Evolutionary conservation across 2,797 vertebrate species (phyloP), one percentile per base, ranked within the genome.

Genomic region (Pseudomugil tenellus): DNA sequence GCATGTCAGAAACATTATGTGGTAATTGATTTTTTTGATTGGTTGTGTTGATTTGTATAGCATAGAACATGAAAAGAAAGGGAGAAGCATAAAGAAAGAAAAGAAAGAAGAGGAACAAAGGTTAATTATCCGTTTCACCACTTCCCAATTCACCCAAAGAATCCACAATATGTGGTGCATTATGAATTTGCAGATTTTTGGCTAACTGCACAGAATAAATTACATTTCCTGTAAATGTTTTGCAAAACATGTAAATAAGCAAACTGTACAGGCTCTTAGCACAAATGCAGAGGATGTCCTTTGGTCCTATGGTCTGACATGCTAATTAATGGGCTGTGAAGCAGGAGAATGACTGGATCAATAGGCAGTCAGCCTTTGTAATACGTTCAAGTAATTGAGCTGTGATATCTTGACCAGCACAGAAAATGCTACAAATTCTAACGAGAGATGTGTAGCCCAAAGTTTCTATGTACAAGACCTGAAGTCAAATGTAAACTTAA

Each of bases 101-200:
- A 79, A 26, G 63, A 57, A 77, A 59, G 90, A 14, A 87, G 10
- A 46, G 88, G 92, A 93, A 90, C 92, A 91, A 94, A 93, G 87
- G 91, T 96, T 95, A 96, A 96, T 96, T 92, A 93, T 93, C 91
- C 90, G 92, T 91, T 95, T 94, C 92, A 95, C 87, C 84, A 93
- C 91, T 91, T 91, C 49, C 51, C 58, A 58, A 21, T 59, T 74
- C 11, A 68, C 31, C 55, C 55, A 60, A 0, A 77, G 67, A 70
- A 32, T 21, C 41, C 70, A 70, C 26, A 66, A 54, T 17, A n/a
- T 68, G 53, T 56, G 2, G 53, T 60, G 68, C 67, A 4, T 60
- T 26, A 39, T n/a, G 11, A 41, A 25, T 19, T 28, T 28, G 2
- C 3, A 39, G 3, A 17, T 7, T 49, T 46, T n/a, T 59, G 10